Evolutionary conservation across 2,113 vertebrate genomes (phyloP).

Genomic region (Heterochromis multidens): DNA sequence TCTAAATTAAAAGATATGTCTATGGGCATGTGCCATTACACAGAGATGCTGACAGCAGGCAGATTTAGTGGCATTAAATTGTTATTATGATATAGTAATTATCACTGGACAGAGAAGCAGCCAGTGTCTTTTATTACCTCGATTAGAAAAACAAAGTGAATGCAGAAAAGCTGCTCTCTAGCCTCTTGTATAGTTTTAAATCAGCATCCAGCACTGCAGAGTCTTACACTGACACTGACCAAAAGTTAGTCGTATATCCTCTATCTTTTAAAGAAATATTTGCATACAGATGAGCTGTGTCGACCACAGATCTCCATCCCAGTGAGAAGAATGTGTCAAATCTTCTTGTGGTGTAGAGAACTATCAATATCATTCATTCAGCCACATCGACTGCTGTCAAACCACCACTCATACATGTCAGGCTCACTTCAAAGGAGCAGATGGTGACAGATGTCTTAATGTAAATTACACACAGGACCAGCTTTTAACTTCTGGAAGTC

Average conservation of each 20-base stretch:
- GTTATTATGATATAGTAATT: neutral
- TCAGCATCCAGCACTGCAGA: neutral
- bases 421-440: neutral
- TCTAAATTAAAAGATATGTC: neutral
- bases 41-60: neutral
- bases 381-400: constrained; percentile 1
- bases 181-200: neutral
- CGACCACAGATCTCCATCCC: neutral
- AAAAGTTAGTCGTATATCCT: neutral
- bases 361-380: constrained; percentile 15
- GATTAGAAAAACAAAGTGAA: neutral
- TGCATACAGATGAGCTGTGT: constrained; percentile 16
- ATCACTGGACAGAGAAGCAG: neutral
- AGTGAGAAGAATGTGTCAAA: constrained; percentile 9
- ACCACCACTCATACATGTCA: neutral
- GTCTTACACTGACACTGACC: neutral
- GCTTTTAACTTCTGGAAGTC: constrained; percentile 15
- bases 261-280: neutral
- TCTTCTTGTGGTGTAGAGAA: constrained; percentile 22
- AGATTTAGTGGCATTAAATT: constrained; percentile 30
- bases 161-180: neutral
- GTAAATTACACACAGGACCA: neutral
- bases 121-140: neutral
- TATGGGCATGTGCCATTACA: neutral
- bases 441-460: neutral